Percentiles rank a stretch among this genome's conserved stretches.
Conservation (phyloP, 2,888 invertebrate species). For the Cephus runcator region DNA sequence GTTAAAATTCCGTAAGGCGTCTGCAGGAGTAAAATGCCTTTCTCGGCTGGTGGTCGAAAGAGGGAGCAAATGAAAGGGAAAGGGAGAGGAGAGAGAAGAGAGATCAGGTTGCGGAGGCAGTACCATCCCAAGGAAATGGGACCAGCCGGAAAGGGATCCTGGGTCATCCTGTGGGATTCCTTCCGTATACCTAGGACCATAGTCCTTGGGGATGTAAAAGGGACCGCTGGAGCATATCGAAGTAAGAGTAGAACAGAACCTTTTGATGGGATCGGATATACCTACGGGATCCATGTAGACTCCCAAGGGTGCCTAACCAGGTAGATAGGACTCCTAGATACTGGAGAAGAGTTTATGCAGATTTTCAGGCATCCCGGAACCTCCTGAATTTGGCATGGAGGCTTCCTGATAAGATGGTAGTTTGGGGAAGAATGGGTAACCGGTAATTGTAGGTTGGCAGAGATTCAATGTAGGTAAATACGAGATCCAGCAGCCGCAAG, state of each 20-base stretch:
- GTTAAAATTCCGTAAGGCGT: slow-evolving; percentile 41
- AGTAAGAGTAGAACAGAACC: not conserved
- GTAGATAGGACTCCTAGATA: not conserved
- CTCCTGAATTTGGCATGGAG: slow-evolving; percentile 54
- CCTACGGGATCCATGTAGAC: not conserved
- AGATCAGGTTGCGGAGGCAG: not conserved
- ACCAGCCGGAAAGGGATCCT: not conserved
- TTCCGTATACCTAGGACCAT: not conserved
- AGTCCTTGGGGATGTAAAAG: not conserved
- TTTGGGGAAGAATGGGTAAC: slow-evolving; percentile 58
- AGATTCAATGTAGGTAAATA: slow-evolving; percentile 66
- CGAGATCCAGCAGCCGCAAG: slow-evolving; percentile 50
- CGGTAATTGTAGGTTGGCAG: slow-evolving; percentile 66
- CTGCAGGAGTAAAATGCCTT: slow-evolving; percentile 35
- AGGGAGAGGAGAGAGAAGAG: not conserved
- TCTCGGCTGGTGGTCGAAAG: not conserved
- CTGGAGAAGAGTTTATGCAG: slow-evolving; percentile 41
- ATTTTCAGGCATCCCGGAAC: slow-evolving; percentile 42
- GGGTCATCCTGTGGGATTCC: not conserved
- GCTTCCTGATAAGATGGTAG: slow-evolving; percentile 28
- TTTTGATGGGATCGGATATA: not conserved
- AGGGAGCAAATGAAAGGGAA: too few species aligned
- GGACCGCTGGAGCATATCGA: not conserved
- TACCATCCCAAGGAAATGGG: not conserved
- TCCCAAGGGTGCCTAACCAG: not conserved